Evolutionary conservation across 2,113 vertebrate genomes (phyloP).

Genomic region (Gulo gulo): DNA sequence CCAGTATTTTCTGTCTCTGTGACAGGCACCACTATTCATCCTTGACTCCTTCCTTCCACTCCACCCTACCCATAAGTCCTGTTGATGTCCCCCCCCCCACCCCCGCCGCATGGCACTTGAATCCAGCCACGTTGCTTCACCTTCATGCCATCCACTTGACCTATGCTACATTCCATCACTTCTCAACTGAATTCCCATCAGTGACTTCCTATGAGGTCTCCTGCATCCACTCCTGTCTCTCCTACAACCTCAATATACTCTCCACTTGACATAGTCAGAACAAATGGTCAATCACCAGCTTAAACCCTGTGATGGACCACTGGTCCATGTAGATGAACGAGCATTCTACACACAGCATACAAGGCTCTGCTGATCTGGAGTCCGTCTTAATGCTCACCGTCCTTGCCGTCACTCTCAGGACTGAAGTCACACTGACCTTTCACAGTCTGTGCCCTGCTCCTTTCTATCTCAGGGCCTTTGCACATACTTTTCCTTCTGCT

Average conservation of each 20-base stretch:
- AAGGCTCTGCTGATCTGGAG: not conserved
- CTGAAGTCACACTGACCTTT: not conserved
- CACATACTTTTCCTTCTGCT: not conserved
- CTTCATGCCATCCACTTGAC: not conserved
- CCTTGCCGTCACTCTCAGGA: not conserved
- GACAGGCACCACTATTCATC: not conserved
- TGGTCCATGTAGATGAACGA: not conserved
- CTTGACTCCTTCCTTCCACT: not conserved
- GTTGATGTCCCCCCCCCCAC: not conserved
- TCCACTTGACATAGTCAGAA: not conserved
- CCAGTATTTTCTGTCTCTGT: not conserved
- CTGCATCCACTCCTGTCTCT: not conserved
- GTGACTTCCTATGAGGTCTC: too few species aligned
- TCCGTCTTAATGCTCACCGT: not conserved
- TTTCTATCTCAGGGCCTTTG: not conserved
- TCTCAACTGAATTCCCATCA: too few species aligned
- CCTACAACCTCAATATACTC: not conserved
- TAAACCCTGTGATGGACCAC: not conserved
- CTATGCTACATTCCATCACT: too few species aligned
- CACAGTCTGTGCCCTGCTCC: not conserved
- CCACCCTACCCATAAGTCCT: not conserved
- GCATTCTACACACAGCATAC: not conserved
- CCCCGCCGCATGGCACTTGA: not conserved
- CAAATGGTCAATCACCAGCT: not conserved
- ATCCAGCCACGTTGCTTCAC: not conserved